Evolutionary conservation across 2,888 invertebrate genomes (phyloP).

Genomic region (Ectemnius cavifrons): DNA sequence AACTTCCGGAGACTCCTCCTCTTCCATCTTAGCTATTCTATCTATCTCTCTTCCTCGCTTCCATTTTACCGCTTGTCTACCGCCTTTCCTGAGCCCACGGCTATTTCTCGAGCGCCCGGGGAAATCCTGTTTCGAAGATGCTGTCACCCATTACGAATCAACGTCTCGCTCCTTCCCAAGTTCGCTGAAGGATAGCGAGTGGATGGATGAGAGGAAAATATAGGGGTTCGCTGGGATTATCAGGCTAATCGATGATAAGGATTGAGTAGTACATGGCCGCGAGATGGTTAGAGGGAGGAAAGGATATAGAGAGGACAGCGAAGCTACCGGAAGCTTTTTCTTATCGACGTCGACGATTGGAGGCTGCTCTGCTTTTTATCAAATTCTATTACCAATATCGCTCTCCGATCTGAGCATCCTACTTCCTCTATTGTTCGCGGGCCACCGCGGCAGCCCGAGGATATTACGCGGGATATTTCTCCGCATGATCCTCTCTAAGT

Average conservation of each 20-base stretch:
- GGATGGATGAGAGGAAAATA: conserved; percentile 31
- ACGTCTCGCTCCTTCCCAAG: conserved; percentile 12
- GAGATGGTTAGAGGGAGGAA: neutral
- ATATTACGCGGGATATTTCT: too few relatives aligned
- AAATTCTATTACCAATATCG: conserved; percentile 6
- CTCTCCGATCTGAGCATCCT: neutral
- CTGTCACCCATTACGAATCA: conserved; percentile 38
- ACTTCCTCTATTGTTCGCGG: neutral
- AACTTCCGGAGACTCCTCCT: conserved; percentile 17
- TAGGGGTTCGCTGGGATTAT: conserved; percentile 1
- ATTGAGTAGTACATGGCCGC: neutral
- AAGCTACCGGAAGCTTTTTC: neutral
- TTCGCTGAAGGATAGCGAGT: conserved; percentile 20
- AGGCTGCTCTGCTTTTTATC: conserved; percentile 1
- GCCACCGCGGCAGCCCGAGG: too few relatives aligned
- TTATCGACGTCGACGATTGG: conserved; percentile 9
- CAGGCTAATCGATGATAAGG: conserved; percentile 25
- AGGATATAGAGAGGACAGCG: neutral
- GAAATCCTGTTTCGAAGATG: conserved; percentile 37
- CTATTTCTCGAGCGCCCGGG: conserved; percentile 14
- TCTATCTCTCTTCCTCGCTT: conserved; percentile 27
- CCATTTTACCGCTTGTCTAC: conserved; percentile 35
- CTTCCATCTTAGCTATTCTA: conserved; percentile 28
- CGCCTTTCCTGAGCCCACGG: conserved; percentile 13
- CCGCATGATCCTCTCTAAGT: too few relatives aligned